These are phyloP conservation scores for Neotoma lepida DNA, from an alignment of 2,113 vertebrate species.

Conservation along the genomic window DNA sequence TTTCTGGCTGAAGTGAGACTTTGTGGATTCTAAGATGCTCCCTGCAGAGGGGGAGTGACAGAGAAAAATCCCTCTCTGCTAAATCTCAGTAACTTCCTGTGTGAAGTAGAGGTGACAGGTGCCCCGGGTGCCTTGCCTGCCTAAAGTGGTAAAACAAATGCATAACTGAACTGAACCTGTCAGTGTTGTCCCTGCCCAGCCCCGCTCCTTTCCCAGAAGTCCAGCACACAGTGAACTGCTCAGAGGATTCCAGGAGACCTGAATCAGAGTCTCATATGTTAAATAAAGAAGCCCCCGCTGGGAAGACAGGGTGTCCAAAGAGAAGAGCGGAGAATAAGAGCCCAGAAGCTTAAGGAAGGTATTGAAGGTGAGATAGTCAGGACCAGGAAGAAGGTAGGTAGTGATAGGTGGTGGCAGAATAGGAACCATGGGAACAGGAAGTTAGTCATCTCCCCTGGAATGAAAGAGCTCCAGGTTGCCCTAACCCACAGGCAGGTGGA, in stretches of 20 bases:
- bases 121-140: background rate
- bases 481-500: background rate
- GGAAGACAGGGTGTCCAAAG: background rate
- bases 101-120: background rate
- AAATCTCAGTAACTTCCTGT: background rate
- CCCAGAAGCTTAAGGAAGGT: background rate
- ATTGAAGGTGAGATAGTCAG: background rate
- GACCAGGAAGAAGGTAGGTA: background rate
- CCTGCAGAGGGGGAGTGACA: background rate
- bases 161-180: background rate
- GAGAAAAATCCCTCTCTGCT: background rate
- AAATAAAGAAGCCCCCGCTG: background rate
- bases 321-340: background rate
- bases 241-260: fast-evolving
- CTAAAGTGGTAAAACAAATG: too few relatives aligned
- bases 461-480: background rate
- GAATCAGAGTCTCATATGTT: background rate
- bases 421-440: background rate
- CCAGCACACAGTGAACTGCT: background rate
- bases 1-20: background rate
- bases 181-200: too few relatives aligned
- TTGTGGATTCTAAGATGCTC: background rate
- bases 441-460: fast-evolving
- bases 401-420: background rate
- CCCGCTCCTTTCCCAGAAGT: background rate